These are phyloP conservation scores for Nipponia nippon DNA, from an alignment of 2,113 vertebrate genomes.

Conservation along the genomic window DNA sequence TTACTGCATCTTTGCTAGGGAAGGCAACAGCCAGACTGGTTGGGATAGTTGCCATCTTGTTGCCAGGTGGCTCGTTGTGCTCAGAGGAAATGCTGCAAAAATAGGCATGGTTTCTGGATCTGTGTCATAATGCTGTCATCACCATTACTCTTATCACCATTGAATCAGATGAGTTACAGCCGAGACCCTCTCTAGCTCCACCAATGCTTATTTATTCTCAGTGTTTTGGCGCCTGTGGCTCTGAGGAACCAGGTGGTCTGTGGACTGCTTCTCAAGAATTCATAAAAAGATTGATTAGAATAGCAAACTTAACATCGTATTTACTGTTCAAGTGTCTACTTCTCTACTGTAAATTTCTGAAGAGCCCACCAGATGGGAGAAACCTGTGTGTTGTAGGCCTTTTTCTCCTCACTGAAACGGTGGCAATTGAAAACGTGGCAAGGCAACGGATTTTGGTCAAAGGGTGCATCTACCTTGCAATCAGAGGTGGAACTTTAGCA, in stretches of 20 bases:
- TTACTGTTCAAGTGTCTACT: neutral
- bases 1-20: neutral
- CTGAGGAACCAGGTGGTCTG: neutral
- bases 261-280: neutral
- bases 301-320: neutral
- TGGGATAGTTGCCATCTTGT: neutral
- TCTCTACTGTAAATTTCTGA: neutral
- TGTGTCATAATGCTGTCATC: neutral
- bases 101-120: neutral
- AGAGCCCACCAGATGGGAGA: neutral
- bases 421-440: neutral
- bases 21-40: neutral
- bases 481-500: neutral
- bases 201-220: neutral
- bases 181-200: neutral
- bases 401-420: neutral
- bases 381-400: fast-evolving
- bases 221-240: neutral
- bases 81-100: neutral
- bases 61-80: neutral
- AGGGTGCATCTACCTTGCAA: neutral
- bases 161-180: neutral
- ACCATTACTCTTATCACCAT: neutral
- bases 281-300: neutral
- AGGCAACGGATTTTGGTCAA: neutral